phyloP scores from a whole-genome alignment of 2,113 vertebrate genomes.

The Chascanopsetta lugubris region DNA sequence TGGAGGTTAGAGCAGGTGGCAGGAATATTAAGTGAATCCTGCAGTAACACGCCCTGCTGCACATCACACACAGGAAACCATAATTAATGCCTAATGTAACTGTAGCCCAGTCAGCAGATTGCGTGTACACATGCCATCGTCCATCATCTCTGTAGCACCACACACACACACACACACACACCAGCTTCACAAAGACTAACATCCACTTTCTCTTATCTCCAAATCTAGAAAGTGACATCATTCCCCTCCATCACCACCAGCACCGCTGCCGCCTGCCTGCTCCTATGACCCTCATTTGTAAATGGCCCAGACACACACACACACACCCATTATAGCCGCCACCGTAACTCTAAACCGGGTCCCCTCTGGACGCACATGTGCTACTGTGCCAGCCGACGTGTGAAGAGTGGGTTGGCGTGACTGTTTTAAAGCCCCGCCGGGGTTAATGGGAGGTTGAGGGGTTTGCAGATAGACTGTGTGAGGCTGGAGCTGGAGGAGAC shows the following conservation, averaged over 20 bases:
- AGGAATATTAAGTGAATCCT: slow-evolving; percentile 71
- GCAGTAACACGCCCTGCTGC: slow-evolving; percentile 57
- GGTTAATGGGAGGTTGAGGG: slow-evolving; percentile 46
- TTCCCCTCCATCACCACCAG: slow-evolving; percentile 17
- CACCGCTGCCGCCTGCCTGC: too few relatives aligned
- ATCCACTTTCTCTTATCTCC: slow-evolving; percentile 24
- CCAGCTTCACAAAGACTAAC: slow-evolving; percentile 3
- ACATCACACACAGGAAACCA: slow-evolving; percentile 47
- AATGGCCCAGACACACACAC: slow-evolving; percentile 19
- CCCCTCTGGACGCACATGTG: slow-evolving; percentile 8
- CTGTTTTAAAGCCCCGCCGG: slow-evolving; percentile 51
- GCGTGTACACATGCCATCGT: slow-evolving; percentile 56
- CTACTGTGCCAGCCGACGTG: slow-evolving; percentile 10
- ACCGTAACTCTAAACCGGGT: slow-evolving; percentile 35
- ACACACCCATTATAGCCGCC: slow-evolving; percentile 31
- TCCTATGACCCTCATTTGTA: slow-evolving; percentile 20
- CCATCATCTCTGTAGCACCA: slow-evolving; percentile 62
- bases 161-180: slow-evolving; percentile 35
- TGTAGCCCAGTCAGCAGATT: slow-evolving; percentile 65
- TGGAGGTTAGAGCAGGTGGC: slow-evolving; percentile 63
- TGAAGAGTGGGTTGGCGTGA: slow-evolving; percentile 31
- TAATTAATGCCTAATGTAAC: slow-evolving; percentile 70
- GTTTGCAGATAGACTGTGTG: slow-evolving; percentile 52
- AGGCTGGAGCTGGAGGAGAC: slow-evolving; percentile 17
- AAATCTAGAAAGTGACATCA: slow-evolving; percentile 53